Conservation (phyloP, 2,113 vertebrate species). For the Cricetomys ansorgei region DNA sequence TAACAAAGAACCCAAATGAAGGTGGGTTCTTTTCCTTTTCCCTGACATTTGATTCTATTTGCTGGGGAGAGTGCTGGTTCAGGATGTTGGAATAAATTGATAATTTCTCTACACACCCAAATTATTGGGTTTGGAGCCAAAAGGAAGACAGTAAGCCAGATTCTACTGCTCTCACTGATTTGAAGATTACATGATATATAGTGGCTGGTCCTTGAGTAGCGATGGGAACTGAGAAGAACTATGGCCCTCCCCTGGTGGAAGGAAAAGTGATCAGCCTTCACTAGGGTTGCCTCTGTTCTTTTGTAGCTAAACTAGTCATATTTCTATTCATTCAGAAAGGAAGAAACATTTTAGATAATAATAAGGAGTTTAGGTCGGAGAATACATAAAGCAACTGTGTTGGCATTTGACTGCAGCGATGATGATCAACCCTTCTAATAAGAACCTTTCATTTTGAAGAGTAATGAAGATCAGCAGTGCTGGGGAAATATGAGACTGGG, state of each 20-base stretch:
- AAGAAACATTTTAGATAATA: constrained; percentile 12
- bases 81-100: neutral
- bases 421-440: neutral
- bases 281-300: neutral
- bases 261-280: neutral
- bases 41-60: neutral
- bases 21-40: neutral
- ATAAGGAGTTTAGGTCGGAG: neutral
- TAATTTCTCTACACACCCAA: neutral
- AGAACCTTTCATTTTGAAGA: neutral
- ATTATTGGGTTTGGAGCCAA: neutral
- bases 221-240: neutral
- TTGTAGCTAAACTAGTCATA: neutral
- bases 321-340: neutral
- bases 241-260: rapidly evolving
- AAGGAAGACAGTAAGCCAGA: neutral
- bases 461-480: neutral
- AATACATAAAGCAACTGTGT: neutral
- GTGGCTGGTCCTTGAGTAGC: neutral
- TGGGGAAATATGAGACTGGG: neutral
- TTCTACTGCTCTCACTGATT: neutral
- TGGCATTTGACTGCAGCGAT: neutral
- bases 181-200: neutral
- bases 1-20: neutral
- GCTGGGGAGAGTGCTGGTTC: neutral